Percentiles rank a stretch among this genome's conserved stretches.
Evolutionary conservation across 2,888 invertebrate species (phyloP).

Genomic region (Meiosimyza decipiens): DNA sequence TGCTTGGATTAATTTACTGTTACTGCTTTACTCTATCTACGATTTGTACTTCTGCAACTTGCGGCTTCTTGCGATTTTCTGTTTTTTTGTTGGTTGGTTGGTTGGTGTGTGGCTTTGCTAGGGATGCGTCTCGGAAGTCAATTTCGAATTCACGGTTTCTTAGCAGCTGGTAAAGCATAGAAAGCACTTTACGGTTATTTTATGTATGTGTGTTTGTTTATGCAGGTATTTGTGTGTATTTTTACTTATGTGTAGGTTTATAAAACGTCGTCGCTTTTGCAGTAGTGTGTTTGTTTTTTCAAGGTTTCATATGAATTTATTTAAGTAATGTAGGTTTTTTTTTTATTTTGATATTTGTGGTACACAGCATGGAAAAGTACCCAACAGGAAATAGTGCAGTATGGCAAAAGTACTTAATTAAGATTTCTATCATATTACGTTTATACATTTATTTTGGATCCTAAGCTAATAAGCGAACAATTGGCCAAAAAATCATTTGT

Average conservation of each 20-base stretch:
- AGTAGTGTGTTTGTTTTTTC: no score
- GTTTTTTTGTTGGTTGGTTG: neutral
- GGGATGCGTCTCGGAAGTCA: slow-evolving; percentile 4
- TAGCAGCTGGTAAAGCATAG: neutral
- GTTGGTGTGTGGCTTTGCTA: no score
- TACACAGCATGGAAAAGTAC: no score
- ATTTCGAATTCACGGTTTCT: slow-evolving; percentile 14
- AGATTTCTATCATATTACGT: no score
- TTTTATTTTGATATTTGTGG: no score
- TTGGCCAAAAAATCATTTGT: no score
- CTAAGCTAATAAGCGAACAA: no score
- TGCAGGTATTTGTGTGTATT: neutral
- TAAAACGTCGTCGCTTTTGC: no score
- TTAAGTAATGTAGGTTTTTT: no score
- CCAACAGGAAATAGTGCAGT: neutral
- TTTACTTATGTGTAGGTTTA: neutral
- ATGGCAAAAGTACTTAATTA: no score
- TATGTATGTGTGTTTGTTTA: neutral
- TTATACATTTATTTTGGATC: no score
- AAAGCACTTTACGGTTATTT: neutral
- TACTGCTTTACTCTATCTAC: neutral
- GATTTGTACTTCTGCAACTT: neutral
- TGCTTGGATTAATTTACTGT: neutral
- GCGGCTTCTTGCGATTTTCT: slow-evolving; percentile 21
- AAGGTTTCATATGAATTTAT: no score